phyloP scores from a whole-genome alignment of 1,140 invertebrate species.

The Trinorchestia longiramus region DNA sequence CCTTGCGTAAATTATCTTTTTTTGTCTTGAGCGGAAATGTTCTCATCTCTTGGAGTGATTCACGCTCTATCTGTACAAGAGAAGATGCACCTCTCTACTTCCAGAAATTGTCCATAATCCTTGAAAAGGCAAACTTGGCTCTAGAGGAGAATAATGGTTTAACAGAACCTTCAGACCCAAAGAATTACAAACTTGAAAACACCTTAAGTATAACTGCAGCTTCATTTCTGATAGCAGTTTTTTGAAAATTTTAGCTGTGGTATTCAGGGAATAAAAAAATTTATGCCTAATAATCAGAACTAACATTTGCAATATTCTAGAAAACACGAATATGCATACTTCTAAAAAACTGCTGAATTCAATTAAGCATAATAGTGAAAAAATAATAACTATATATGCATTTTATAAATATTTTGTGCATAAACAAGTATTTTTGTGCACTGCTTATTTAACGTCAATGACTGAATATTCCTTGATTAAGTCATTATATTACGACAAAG shows the following conservation, averaged over 20 bases:
- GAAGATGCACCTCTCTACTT: neutral
- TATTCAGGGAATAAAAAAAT: neutral
- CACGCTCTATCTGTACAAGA: neutral
- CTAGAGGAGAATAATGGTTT: neutral
- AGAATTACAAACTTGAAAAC: neutral
- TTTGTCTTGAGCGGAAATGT: slow-evolving; percentile 42
- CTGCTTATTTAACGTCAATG: too few species aligned
- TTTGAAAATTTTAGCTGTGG: neutral
- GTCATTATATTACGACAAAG: too few species aligned
- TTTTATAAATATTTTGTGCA: too few species aligned
- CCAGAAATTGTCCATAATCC: neutral
- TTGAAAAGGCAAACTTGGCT: neutral
- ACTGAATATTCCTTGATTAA: too few species aligned
- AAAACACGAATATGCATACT: neutral
- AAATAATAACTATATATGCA: too few species aligned
- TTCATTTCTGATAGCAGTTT: neutral
- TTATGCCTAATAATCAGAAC: neutral
- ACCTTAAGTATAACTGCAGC: neutral
- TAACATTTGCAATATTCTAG: neutral
- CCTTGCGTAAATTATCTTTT: slow-evolving; percentile 50
- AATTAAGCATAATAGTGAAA: too few species aligned
- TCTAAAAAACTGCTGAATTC: too few species aligned
- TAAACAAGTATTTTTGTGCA: too few species aligned
- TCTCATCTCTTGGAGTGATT: slow-evolving; percentile 37
- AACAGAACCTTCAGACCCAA: neutral